phyloP scores from a whole-genome alignment of 2,797 vertebrate genomes.

The Rhynchonycteris naso region DNA sequence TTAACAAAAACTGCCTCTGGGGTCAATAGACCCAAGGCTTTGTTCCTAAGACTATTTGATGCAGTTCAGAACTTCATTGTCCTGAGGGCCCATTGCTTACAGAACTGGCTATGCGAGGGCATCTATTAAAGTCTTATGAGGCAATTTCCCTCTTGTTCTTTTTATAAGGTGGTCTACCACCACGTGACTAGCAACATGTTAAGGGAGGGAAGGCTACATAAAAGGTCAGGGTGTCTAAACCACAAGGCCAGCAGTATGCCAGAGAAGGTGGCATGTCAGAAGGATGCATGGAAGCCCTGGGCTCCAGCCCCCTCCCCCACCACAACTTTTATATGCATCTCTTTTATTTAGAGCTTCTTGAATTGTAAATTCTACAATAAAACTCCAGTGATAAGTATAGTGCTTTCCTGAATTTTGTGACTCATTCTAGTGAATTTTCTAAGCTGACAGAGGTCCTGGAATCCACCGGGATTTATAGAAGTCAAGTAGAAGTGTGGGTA shows the following conservation, averaged over 20 bases:
- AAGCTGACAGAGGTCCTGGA: background rate
- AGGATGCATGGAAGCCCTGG: background rate
- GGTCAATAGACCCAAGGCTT: background rate
- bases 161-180: too few species aligned
- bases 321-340: fast-evolving
- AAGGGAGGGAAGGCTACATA: background rate
- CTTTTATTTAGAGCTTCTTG: background rate
- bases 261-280: background rate
- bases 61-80: background rate
- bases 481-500: background rate
- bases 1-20: background rate
- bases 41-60: background rate
- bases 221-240: background rate
- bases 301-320: too few species aligned
- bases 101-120: background rate
- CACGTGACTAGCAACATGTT: background rate
- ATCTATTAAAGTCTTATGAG: background rate
- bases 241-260: background rate
- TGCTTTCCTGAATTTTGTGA: background rate
- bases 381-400: background rate
- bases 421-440: background rate
- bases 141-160: background rate
- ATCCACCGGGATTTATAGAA: background rate
- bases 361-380: background rate
- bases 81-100: background rate